phyloP scores from a whole-genome alignment of 2,113 vertebrate species.

The Ardeotis arabs region DNA sequence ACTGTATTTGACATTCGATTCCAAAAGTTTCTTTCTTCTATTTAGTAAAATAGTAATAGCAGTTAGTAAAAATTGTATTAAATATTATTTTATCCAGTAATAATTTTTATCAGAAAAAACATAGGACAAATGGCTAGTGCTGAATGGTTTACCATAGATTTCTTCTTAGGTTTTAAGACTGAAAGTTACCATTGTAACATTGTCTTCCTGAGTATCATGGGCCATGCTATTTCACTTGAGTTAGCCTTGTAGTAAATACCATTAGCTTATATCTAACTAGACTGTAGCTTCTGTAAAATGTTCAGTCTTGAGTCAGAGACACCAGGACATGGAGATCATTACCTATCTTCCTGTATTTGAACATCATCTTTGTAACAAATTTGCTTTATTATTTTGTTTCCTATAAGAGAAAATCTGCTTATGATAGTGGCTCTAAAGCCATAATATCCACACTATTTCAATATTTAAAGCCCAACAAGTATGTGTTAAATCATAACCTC shows the following conservation, averaged over 20 bases:
- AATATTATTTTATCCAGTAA: not conserved
- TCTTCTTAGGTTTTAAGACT: not conserved
- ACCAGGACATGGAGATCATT: not conserved
- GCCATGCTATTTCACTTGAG: not conserved
- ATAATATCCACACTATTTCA: not conserved
- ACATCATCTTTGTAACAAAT: not conserved
- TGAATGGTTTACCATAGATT: not conserved
- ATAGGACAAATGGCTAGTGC: not conserved
- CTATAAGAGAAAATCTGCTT: not conserved
- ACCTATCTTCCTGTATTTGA: not conserved
- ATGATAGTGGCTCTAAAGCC: not conserved
- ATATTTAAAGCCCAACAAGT: not conserved
- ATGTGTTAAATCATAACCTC: not conserved
- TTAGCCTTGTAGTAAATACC: not conserved
- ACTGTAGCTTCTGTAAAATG: not conserved
- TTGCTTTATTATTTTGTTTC: not conserved
- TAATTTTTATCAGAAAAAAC: not conserved
- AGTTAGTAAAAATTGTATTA: not conserved
- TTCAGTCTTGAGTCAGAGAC: not conserved
- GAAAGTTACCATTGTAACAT: not conserved
- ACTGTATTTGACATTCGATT: not conserved
- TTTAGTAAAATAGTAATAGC: not conserved
- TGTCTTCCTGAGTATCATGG: not conserved
- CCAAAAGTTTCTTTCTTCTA: not conserved
- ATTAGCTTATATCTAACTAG: not conserved